Percentiles rank a stretch among this genome's conserved stretches.
Evolutionary conservation across 2,888 invertebrate genomes (phyloP).

Genomic region (Lasioglossum zephyrum): DNA sequence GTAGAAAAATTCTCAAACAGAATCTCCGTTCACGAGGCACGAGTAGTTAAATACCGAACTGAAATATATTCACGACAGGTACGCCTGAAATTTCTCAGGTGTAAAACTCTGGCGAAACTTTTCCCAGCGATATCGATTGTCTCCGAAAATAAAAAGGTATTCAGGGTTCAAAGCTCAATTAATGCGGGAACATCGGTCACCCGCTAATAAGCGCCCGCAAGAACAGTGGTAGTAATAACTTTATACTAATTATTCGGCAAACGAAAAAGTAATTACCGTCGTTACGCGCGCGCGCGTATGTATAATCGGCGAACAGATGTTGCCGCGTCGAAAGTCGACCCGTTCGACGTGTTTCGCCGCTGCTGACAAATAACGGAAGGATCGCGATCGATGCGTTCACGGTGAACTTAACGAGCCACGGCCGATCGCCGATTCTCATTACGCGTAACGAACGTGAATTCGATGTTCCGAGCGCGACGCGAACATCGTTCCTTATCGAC

Average conservation of each 20-base stretch:
- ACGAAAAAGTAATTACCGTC: slow-evolving; percentile 58
- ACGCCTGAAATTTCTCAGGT: not conserved
- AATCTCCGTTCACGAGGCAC: not conserved
- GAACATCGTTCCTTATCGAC: not conserved
- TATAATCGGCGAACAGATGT: slow-evolving; percentile 58
- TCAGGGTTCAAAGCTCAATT: slow-evolving; percentile 31
- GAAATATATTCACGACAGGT: not conserved
- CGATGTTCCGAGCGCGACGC: not conserved
- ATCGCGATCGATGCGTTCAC: slow-evolving; percentile 51
- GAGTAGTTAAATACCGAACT: not conserved
- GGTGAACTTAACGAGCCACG: slow-evolving; percentile 57
- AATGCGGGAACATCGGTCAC: slow-evolving; percentile 25
- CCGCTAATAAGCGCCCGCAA: slow-evolving; percentile 32
- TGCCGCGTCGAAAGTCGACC: slow-evolving; percentile 51
- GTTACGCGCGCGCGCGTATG: slow-evolving; percentile 43
- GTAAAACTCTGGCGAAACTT: not conserved
- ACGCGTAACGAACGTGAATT: slow-evolving; percentile 50
- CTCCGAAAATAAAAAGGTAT: not conserved
- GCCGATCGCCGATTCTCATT: slow-evolving; percentile 48
- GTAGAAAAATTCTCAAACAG: not conserved
- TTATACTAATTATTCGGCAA: slow-evolving; percentile 49
- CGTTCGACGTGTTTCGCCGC: slow-evolving; percentile 42
- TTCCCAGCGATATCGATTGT: not conserved
- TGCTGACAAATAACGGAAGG: slow-evolving; percentile 66
- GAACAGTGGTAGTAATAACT: slow-evolving; percentile 47